Evolutionary conservation across 2,797 vertebrate genomes (phyloP), one percentile per base, ranked within the genome.

Genomic region (Argentina silus): DNA sequence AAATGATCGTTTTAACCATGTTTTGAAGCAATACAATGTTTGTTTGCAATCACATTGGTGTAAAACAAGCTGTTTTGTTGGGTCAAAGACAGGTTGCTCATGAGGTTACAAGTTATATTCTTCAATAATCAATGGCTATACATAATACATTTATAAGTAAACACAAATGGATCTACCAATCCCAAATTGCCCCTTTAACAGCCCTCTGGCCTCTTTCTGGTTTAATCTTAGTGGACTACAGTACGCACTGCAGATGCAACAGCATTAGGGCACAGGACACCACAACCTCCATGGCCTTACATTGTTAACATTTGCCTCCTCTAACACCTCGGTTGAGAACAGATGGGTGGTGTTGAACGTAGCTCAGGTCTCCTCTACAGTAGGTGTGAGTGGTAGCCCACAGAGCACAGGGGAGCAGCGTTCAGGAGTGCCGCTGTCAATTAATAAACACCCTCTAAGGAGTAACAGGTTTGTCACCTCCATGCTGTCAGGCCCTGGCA

Each of bases 401-500:
- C 55, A 57, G 47, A 8, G 17, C 36, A 43, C 44, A 15, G 64
- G 45, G 19, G 10, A 9, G 12, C 14, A 27, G 12, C 23, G 7
- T 42, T 47, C 63, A 69, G 36, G 14, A 70, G 47, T 14, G n/a
- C 68, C 12, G 73, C 48, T 78, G 70, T 69, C 79, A 77, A 80
- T 75, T 3, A 72, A 76, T 59, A 80, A 74, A 70, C 55, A 17
- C 51, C 75, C 63, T n/a, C 51, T 47, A 17, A 69, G 64, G 27
- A 69, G 69, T 11, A 77, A 77, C 23, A 48, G 63, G 75, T 55
- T 79, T 86, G 64, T 78, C 69, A 17, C 82, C 78, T 86, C 87
- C 81, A 81, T 71, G 67, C 80, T 79, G 76, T 78, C n/a, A n/a
- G 14, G 14, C 50, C 50, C 50, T n/a, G 15, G 50, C 6, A 36